These are phyloP conservation scores for Rhinatrema bivittatum DNA, from an alignment of 2,797 vertebrate genomes.

Conservation along the genomic window DNA sequence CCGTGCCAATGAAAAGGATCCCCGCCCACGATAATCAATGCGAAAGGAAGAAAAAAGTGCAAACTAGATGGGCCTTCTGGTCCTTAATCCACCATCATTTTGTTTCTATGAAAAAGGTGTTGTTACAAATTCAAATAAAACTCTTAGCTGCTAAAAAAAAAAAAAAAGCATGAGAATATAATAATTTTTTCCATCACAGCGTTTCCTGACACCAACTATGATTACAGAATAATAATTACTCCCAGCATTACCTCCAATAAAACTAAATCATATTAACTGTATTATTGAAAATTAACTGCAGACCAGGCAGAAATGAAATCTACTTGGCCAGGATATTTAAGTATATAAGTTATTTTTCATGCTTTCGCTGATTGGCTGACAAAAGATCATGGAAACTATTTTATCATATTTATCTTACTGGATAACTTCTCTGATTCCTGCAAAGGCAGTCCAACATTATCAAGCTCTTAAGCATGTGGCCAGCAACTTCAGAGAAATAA, in stretches of 20 bases:
- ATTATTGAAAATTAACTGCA: slow-evolving; percentile 27
- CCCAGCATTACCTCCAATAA: slow-evolving; percentile 13
- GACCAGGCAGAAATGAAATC: slow-evolving; percentile 24
- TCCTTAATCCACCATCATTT: too few relatives aligned
- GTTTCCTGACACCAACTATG: slow-evolving; percentile 9
- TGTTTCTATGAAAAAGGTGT: too few relatives aligned
- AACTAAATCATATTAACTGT: slow-evolving; percentile 27
- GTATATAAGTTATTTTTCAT: slow-evolving; percentile 18
- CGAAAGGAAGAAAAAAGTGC: too few relatives aligned
- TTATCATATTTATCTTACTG: slow-evolving; percentile 29
- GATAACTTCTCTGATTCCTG: slow-evolving; percentile 14
- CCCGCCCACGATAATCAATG: too few relatives aligned
- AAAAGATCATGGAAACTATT: slow-evolving; percentile 27
- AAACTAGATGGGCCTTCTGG: too few relatives aligned
- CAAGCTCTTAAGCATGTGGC: slow-evolving; percentile 11
- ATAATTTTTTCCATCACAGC: slow-evolving; percentile 11
- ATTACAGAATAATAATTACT: slow-evolving; percentile 36
- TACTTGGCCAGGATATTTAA: slow-evolving; percentile 23
- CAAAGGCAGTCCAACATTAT: slow-evolving; percentile 29
- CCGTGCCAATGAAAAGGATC: too few relatives aligned
- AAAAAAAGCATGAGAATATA: slow-evolving; percentile 12
- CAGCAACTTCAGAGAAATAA: slow-evolving; percentile 12
- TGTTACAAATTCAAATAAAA: slow-evolving; percentile 26
- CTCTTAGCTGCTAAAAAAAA: slow-evolving; percentile 7
- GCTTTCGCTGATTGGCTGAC: slow-evolving; percentile 25